Conservation (phyloP, 2,113 vertebrate genomes). For the Crotophaga sulcirostris region DNA sequence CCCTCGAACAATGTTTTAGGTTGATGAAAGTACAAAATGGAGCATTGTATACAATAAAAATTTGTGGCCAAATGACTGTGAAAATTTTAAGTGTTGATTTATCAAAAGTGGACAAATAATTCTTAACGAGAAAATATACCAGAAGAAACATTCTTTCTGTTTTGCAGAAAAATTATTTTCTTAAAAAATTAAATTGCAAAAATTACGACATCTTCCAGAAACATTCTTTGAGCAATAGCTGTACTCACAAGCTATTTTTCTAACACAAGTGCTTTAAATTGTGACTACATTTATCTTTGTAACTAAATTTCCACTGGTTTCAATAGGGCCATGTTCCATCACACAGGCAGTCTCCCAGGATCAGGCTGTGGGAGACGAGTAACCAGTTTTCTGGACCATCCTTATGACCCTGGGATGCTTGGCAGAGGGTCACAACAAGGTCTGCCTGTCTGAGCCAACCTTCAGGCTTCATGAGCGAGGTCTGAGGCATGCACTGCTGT, state of each 20-base stretch:
- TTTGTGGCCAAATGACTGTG: neutral
- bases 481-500: rapidly evolving
- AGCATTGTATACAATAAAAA: neutral
- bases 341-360: rapidly evolving
- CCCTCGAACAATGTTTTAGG: neutral
- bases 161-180: no score
- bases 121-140: neutral
- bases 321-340: no score
- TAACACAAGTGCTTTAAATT: neutral
- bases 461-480: rapidly evolving
- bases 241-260: neutral
- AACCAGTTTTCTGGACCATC: neutral
- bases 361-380: rapidly evolving
- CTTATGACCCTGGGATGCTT: rapidly evolving
- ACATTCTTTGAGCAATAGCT: neutral
- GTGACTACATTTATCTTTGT: neutral
- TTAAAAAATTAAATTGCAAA: no score
- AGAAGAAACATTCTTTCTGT: neutral
- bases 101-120: neutral
- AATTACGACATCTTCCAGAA: neutral
- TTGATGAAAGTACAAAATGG: neutral
- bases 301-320: neutral
- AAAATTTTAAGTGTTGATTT: neutral
- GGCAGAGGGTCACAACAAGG: neutral
- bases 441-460: neutral